Evolutionary conservation across 2,113 vertebrate species (phyloP).

Genomic region (Pholis gunnellus): DNA sequence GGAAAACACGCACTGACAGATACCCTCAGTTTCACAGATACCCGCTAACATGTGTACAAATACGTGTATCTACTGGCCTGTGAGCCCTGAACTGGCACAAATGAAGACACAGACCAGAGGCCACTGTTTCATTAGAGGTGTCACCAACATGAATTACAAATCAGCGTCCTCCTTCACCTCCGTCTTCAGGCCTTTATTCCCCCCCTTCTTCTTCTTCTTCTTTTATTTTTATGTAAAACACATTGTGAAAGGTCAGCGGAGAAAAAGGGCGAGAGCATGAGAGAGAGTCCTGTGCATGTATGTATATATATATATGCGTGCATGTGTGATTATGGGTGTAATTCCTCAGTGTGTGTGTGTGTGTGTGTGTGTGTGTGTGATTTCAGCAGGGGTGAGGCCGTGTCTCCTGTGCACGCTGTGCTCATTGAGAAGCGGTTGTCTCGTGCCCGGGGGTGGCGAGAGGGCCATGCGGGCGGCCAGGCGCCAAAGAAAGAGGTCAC

Average conservation of each 20-base stretch:
- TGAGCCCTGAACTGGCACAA: conserved; percentile 27
- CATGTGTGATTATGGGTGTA: conserved; percentile 44
- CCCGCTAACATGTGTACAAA: not conserved
- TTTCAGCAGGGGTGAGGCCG: conserved; percentile 62
- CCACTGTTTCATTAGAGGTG: conserved; percentile 65
- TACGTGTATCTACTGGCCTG: not conserved
- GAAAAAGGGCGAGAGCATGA: conserved; percentile 60
- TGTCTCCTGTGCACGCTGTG: conserved; percentile 92
- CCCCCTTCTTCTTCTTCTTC: conserved; percentile 34
- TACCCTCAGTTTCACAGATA: not conserved
- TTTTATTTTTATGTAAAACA: conserved; percentile 81
- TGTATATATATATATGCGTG: conserved; percentile 29
- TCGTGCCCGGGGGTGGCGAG: conserved; percentile 86
- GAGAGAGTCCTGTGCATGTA: conserved; percentile 31
- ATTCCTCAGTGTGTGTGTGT: conserved; percentile 38
- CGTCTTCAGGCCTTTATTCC: conserved; percentile 47
- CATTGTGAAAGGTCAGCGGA: conserved; percentile 83
- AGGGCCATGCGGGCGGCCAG: conserved; percentile 83
- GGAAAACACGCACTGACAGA: not conserved
- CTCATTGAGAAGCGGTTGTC: conserved; percentile 94
- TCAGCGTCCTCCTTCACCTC: conserved; percentile 55
- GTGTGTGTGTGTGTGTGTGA: conserved; percentile 38
- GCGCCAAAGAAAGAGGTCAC: conserved; percentile 96
- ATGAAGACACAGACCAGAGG: conserved; percentile 49
- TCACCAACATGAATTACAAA: conserved; percentile 71